phyloP scores from a whole-genome alignment of 2,888 invertebrate genomes.

The Xestobium rufovillosum region DNA sequence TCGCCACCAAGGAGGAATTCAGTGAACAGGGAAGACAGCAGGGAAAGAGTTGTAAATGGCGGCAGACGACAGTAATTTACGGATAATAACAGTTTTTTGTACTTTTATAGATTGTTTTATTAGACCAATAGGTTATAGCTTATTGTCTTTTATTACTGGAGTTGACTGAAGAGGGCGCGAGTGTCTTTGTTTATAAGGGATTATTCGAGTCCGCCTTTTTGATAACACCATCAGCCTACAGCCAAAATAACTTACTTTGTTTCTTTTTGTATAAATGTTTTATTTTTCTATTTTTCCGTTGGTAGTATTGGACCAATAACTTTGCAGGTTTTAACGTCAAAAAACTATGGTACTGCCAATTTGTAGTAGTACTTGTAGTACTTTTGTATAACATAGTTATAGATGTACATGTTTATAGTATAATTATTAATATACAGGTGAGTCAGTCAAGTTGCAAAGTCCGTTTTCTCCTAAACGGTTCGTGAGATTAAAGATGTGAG shows the following conservation, averaged over 20 bases:
- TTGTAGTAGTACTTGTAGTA: too few relatives aligned
- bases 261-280: slow-evolving; percentile 12
- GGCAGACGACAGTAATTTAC: slow-evolving; percentile 38
- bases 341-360: too few relatives aligned
- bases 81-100: slow-evolving; percentile 6
- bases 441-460: too few relatives aligned
- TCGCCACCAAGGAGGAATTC: slow-evolving; percentile 57
- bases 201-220: too few relatives aligned
- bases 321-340: slow-evolving; percentile 20
- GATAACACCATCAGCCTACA: slow-evolving; percentile 2
- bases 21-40: slow-evolving; percentile 59
- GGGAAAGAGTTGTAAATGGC: slow-evolving; percentile 51
- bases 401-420: slow-evolving; percentile 30
- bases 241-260: slow-evolving; percentile 5
- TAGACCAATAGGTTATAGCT: too few relatives aligned
- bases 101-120: slow-evolving; percentile 1
- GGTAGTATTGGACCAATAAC: slow-evolving; percentile 20
- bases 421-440: too few relatives aligned
- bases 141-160: too few relatives aligned
- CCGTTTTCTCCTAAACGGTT: too few relatives aligned
- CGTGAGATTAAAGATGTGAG: too few relatives aligned
- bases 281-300: slow-evolving; percentile 14
- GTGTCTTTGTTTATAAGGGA: too few relatives aligned
- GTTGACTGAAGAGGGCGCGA: too few relatives aligned
- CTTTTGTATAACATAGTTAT: slow-evolving; percentile 36